These are phyloP conservation scores for Drosophila ambigua DNA, from an alignment of 1,140 invertebrate species.

Conservation along the genomic window DNA sequence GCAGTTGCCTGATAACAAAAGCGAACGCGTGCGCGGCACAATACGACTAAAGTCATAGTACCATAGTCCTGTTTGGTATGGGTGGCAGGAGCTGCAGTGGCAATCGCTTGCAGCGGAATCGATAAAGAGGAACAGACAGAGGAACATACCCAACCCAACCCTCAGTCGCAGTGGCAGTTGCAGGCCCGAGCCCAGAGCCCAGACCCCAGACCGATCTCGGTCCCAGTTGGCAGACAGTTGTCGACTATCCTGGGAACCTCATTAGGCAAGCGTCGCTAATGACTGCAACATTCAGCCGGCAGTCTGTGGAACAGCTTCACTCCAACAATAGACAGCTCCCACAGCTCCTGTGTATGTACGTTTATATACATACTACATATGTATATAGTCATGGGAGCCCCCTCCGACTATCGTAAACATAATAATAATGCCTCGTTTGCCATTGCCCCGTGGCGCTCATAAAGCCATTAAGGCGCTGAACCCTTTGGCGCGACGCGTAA, in stretches of 20 bases:
- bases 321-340: slow-evolving; percentile 42
- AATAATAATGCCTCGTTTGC: slow-evolving; percentile 71
- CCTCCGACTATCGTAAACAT: slow-evolving; percentile 35
- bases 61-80: not conserved
- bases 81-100: slow-evolving; percentile 13
- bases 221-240: not conserved
- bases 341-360: no score
- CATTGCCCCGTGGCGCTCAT: slow-evolving; percentile 71
- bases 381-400: slow-evolving; percentile 44
- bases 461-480: slow-evolving; percentile 75
- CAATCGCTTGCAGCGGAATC: slow-evolving; percentile 37
- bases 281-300: slow-evolving; percentile 39
- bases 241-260: slow-evolving; percentile 34
- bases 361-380: no score
- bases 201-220: slow-evolving; percentile 3
- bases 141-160: not conserved
- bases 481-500: slow-evolving; percentile 64
- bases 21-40: slow-evolving; percentile 22
- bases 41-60: not conserved
- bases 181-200: slow-evolving; percentile 1
- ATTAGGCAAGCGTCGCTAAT: slow-evolving; percentile 59
- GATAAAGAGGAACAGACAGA: slow-evolving; percentile 25
- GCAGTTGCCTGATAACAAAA: slow-evolving; percentile 57
- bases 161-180: slow-evolving; percentile 1
- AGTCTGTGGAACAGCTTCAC: slow-evolving; percentile 50